Conservation (phyloP, 1,140 invertebrate genomes). For the Drosophila virilis region DNA sequence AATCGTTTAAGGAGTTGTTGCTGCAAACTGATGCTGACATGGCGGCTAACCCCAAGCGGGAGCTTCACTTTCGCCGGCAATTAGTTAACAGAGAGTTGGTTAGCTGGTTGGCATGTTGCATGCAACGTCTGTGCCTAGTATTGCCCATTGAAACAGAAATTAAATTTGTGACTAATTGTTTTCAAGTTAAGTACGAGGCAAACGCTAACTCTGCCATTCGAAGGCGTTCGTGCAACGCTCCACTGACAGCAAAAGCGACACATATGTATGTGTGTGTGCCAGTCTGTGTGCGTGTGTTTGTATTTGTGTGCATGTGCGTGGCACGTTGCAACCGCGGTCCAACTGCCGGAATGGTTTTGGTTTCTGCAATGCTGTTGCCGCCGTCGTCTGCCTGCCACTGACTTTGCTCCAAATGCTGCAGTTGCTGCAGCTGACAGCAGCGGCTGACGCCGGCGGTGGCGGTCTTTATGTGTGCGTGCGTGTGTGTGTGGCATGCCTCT, state of each 20-base stretch:
- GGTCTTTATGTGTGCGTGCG: background rate
- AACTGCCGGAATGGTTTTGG: constrained; percentile 56
- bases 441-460: constrained; percentile 11
- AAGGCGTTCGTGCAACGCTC: constrained; percentile 48
- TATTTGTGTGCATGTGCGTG: constrained; percentile 39
- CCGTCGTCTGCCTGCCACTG: constrained; percentile 42
- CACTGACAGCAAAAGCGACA: constrained; percentile 48
- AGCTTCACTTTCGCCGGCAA: constrained; percentile 58
- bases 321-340: constrained; percentile 61
- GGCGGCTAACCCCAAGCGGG: constrained; percentile 48
- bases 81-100: constrained; percentile 58
- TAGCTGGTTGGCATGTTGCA: constrained; percentile 59
- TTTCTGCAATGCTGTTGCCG: constrained; percentile 22
- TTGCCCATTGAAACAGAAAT: constrained; percentile 56
- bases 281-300: constrained; percentile 36
- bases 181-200: constrained; percentile 50
- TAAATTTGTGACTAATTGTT: constrained; percentile 78
- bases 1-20: constrained; percentile 26
- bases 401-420: constrained; percentile 52
- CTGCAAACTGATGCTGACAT: constrained; percentile 65
- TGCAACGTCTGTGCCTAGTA: constrained; percentile 43
- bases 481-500: constrained; percentile 39
- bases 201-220: constrained; percentile 31
- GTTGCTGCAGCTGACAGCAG: constrained; percentile 65
- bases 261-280: background rate